Evolutionary conservation across 64 coral and sea anemone genomes (phyloP).

Genomic region (Trachythela sp.): DNA sequence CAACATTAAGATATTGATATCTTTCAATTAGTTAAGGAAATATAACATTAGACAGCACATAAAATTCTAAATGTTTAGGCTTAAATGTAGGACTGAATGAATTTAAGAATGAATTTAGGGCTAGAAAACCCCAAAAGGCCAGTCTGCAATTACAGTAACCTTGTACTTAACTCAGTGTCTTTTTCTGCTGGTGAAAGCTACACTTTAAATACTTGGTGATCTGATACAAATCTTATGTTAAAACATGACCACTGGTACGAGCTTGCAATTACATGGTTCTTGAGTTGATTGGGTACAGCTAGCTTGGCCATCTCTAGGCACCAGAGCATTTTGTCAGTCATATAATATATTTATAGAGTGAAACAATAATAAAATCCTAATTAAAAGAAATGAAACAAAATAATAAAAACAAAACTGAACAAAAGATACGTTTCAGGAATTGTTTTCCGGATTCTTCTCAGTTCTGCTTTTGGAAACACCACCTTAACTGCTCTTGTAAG

Average conservation of each 20-base stretch:
- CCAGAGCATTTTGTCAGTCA: not conserved
- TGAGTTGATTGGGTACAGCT: not conserved
- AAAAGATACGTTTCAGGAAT: slow-evolving; percentile 13
- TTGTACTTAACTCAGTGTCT: no score
- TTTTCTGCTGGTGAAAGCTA: no score
- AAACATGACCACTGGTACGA: not conserved
- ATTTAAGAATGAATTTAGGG: no score
- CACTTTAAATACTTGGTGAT: no score
- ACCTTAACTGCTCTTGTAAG: slow-evolving; percentile 8
- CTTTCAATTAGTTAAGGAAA: slow-evolving; percentile 12
- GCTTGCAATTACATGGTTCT: not conserved
- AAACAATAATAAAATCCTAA: not conserved
- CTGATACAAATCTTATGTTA: no score
- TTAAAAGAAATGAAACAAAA: not conserved
- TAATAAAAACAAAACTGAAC: not conserved
- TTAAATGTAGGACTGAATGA: no score
- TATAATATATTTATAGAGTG: not conserved
- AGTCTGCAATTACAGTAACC: no score
- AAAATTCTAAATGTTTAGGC: no score
- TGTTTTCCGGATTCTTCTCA: slow-evolving; percentile 2
- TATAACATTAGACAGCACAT: not conserved
- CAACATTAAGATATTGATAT: slow-evolving; percentile 3
- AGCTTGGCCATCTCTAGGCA: not conserved
- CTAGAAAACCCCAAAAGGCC: no score
- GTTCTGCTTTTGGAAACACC: slow-evolving; percentile 11